Conservation (phyloP, 2,113 vertebrate species). For the Stictonetta naevosa region DNA sequence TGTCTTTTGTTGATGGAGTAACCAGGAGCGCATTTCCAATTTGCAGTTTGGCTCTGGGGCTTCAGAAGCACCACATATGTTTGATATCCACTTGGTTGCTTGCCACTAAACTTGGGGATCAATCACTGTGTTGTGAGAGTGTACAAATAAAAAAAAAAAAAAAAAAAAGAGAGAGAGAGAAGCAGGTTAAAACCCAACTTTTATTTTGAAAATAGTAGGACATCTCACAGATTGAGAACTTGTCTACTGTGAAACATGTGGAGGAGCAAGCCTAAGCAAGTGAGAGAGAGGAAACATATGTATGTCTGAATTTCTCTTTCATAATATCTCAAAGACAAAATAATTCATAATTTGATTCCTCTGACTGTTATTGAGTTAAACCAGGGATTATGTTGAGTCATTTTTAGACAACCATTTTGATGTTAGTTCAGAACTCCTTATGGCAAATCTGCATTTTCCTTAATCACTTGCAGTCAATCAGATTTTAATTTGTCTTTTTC, state of each 20-base stretch:
- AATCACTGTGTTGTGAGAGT: slow-evolving; percentile 3
- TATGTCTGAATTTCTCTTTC: neutral
- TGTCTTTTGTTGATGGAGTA: slow-evolving; percentile 47
- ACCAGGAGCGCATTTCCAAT: slow-evolving; percentile 68
- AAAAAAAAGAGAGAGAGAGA: too few relatives aligned
- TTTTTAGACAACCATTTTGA: neutral
- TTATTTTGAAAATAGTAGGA: neutral
- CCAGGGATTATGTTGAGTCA: neutral
- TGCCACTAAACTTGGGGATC: slow-evolving; percentile 54
- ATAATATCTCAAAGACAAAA: slow-evolving; percentile 5
- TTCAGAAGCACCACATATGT: slow-evolving; percentile 51
- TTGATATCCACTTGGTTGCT: slow-evolving; percentile 45
- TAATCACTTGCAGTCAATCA: slow-evolving; percentile 64
- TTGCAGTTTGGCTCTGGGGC: slow-evolving; percentile 60
- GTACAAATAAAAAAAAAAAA: neutral
- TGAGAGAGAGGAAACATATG: neutral
- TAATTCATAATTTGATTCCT: neutral
- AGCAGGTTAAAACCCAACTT: accelerated
- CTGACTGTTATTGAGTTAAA: slow-evolving; percentile 11
- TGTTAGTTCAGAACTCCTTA: neutral
- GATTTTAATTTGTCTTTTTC: slow-evolving; percentile 65
- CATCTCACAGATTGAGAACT: neutral
- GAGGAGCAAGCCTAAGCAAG: neutral
- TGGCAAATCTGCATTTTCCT: slow-evolving; percentile 52
- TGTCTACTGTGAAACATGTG: neutral